Percentiles rank a stretch among this genome's conserved stretches.
Conservation (phyloP, 2,113 vertebrate species). For the Gracilinanus agilis region DNA sequence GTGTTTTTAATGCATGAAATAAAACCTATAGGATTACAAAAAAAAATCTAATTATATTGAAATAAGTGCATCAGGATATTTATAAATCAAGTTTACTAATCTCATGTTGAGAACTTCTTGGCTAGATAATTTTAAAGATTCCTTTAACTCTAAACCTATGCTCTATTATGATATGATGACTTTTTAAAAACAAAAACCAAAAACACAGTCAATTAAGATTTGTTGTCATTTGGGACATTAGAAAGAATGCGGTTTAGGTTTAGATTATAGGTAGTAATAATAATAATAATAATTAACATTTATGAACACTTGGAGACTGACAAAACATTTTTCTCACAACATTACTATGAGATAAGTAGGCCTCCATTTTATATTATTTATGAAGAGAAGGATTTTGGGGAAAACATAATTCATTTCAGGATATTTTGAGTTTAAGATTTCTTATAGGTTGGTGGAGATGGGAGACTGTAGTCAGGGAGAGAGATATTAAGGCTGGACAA, state of each 20-base stretch:
- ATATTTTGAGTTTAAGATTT: background rate
- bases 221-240: background rate
- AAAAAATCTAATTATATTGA: background rate
- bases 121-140: background rate
- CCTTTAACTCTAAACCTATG: background rate
- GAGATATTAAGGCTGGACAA: background rate
- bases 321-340: background rate
- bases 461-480: background rate
- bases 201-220: background rate
- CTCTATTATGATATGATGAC: background rate
- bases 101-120: background rate
- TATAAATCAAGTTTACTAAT: background rate
- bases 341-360: background rate
- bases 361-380: background rate
- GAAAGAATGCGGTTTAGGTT: background rate
- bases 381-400: background rate
- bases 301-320: background rate
- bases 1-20: background rate
- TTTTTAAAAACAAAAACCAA: background rate
- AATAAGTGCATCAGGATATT: background rate
- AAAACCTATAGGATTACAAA: background rate
- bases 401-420: background rate
- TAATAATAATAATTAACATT: background rate
- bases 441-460: background rate
- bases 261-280: background rate